Evolutionary conservation across 2,797 vertebrate genomes (phyloP), one percentile per base, ranked within the genome.

Genomic region (Sebastes aleutianus): DNA sequence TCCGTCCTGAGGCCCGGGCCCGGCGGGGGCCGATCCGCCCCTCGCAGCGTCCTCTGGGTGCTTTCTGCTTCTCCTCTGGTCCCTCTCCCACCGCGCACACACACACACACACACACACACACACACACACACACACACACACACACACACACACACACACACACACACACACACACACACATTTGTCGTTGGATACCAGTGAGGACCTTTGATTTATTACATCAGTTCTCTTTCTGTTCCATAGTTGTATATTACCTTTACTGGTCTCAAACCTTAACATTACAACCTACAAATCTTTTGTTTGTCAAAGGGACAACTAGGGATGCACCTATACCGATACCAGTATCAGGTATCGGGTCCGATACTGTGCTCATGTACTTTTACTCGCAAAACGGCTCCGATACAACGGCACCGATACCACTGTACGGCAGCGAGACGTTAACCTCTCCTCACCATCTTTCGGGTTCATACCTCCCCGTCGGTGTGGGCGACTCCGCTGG

Each of bases 1-100:
- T 93, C 90, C 88, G 85, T 93, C 86, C 88, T 78, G 78, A 90
- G 85, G 83, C 83, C 70, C n/a, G 5, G 69, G 79, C 87, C 91
- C 92, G 18, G 88, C 69, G 66, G 93, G 92, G 89, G 89, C 79
- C 80, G 59, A 89, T 92, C 94, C 90, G 77, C 91, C 91, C 89
- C 94, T 93, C 72, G 64, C 92, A 22, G 92, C 70, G 87, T 94
- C 94, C 92, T 93, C 92, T 94, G 91, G 91, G 92, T 93, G 91
- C 89, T 90, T 85, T 89, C 89, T 85, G 85, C 82, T 64, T 82
- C 85, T 89, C 86, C 85, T 80, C 82, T 74, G 79, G 80, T 83
- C 75, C 67, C 65, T 57, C 74, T 63, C 76, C 56, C 71, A 54
- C 36, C 14, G 7, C 74, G 79, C 65, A 57, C 78, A 70, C 67